Base-by-base conservation (phyloP, 2,888 invertebrate genomes). In the Lacanobia wlatinum region DNA sequence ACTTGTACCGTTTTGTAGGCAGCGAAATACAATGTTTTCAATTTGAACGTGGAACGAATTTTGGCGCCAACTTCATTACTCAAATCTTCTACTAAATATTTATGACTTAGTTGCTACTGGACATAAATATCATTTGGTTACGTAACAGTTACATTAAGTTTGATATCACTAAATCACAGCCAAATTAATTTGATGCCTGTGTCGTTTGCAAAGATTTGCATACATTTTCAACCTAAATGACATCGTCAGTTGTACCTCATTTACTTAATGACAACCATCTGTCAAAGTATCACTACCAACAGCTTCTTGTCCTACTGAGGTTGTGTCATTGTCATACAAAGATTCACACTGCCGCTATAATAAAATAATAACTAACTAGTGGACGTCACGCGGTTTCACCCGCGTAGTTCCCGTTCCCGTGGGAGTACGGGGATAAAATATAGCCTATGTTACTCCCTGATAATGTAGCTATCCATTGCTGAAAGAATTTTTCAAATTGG, bases 201-300 rank as follows among this genome's bases (percentile, higher is more conserved):
- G 58, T 43, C 48, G 52, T 80, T 70, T 70, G 28, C 58, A 64
- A 56, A 70, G 55, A 79, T 80, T 80, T 79, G 60, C 80, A 80
- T 76, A 71, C 12, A 79, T 67, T 71, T 70, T 76, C n/a, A 12
- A 70, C 65, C 14, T 63, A 8, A 59, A 34, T 52, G 40, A 34
- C 60, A 40, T 56, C 78, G 53, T 62, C 23, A 69, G 40, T 65
- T 43, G 21, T 60, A 50, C 18, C 60, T 78, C 53, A 66, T 75
- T 79, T 46, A 65, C 2, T 70, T 75, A 78, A 80, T 70, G 65
- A 46, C 16, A n/a, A 0, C 14, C 18, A 78, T 74, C 8, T 53
- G 9, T 38, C 12, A 55, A 18, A 55, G 55, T 18, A 28, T 63
- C 52, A 59, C 9, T 16, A 46, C 12, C 6, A 16, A 3, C 21